These are phyloP conservation scores for Grantiella picta DNA, from an alignment of 2,113 vertebrate genomes.

Conservation along the genomic window DNA sequence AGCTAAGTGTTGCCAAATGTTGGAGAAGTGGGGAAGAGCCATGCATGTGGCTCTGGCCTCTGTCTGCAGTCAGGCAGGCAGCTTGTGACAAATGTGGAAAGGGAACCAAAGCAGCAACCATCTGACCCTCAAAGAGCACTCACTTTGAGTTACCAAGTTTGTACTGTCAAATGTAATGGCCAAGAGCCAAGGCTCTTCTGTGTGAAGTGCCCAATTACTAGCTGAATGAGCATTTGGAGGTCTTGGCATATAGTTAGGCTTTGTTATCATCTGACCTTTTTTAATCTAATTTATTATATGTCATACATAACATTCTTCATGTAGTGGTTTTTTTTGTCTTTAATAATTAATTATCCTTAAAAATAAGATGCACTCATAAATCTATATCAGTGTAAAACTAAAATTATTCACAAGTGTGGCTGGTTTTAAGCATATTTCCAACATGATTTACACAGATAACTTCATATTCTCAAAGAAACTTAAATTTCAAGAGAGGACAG, in stretches of 20 bases:
- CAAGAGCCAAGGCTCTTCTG: not conserved
- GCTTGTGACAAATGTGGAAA: not conserved
- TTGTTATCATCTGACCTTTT: not conserved
- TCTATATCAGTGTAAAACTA: not conserved
- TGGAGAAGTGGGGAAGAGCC: not conserved
- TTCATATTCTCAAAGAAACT: not conserved
- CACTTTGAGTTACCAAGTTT: not conserved
- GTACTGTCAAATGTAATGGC: not conserved
- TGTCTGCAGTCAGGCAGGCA: not conserved
- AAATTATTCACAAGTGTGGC: not conserved
- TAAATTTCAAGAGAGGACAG: not conserved
- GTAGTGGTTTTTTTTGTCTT: not conserved
- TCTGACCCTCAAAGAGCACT: not conserved
- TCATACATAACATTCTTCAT: not conserved
- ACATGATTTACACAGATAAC: not conserved
- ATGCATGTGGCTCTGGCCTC: not conserved
- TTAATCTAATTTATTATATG: not conserved
- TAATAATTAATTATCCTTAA: not conserved
- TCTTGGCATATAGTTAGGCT: not conserved
- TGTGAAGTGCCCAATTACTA: not conserved
- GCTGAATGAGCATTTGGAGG: not conserved
- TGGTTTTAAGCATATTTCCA: not conserved
- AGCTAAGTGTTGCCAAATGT: not conserved
- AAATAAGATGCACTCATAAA: not conserved
- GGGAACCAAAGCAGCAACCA: not conserved